Percentiles rank a stretch among this genome's conserved stretches.
These are phyloP conservation scores for Papilio gigon DNA, from an alignment of 2,888 invertebrate genomes.

Conservation along the genomic window DNA sequence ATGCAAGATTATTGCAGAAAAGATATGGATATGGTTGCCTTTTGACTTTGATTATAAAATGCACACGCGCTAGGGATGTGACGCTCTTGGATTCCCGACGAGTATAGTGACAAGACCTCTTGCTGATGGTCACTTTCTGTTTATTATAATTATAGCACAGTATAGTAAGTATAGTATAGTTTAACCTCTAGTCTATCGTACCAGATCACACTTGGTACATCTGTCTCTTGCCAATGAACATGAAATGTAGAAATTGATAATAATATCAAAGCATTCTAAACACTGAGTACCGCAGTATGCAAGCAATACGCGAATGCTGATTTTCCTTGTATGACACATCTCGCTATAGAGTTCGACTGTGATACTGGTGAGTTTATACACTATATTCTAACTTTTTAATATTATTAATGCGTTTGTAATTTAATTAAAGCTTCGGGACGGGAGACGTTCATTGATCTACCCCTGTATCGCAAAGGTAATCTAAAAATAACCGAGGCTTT, in stretches of 20 bases:
- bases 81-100: too few species aligned
- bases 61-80: too few species aligned
- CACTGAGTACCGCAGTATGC: neutral
- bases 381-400: neutral
- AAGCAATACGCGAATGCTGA: slow-evolving; percentile 8
- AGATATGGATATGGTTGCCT: too few species aligned
- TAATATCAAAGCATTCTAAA: slow-evolving; percentile 5
- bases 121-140: too few species aligned
- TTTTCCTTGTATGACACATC: slow-evolving; percentile 36
- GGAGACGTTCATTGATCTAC: neutral
- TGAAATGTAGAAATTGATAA: neutral
- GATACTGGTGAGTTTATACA: neutral
- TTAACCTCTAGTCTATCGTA: too few species aligned
- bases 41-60: too few species aligned
- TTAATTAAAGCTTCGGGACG: neutral
- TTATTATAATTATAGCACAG: too few species aligned
- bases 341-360: too few species aligned
- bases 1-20: too few species aligned
- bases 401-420: neutral
- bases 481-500: neutral
- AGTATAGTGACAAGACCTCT: too few species aligned
- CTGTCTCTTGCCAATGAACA: neutral
- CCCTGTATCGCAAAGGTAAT: neutral
- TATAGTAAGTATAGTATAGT: too few species aligned
- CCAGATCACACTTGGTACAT: too few species aligned